Base-by-base conservation (phyloP, 2,888 invertebrate species). In the Limnephilus marmoratus region DNA sequence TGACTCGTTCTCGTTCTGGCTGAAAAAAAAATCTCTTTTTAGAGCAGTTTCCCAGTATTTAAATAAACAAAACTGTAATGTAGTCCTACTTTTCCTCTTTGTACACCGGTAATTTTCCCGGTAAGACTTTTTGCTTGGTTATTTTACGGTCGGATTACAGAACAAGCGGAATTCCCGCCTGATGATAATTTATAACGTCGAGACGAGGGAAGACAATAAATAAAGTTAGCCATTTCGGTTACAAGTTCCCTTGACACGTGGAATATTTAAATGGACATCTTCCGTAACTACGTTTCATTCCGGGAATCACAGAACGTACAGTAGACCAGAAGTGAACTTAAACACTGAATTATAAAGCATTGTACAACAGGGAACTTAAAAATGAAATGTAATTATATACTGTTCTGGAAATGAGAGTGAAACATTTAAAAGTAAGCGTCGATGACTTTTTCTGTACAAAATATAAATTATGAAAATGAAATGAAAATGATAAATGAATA, bases 81-180 rank as follows among this genome's bases (percentile, higher is more conserved):
- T 15, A 15, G 13, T 82, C 82, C 82, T 82, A 31, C 34, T 2
- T 15, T 31, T 37, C 15, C 29, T 15, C 53, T 68, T 68, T 34
- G 82, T 12, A 29, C 24, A 24, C n/a, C n/a, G 68, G 68, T 68
- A n/a, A n/a, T 68, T 68, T 68, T 24, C 68, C 7, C 68, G 24
- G 68, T 68, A 68, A 68, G 68, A n/a, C 68, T 68, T 68, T 68
- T 37, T 41, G 91, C 88, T 87, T 49, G 90, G 93, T 85, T 91
- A 90, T 93, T 91, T 93, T 91, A 91, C 93, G 93, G 90, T 91
- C 88, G 93, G 91, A 91, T 93, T 91, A 93, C 91, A 91, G 86
- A 45, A 45, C 45, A 45, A 37, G 86, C 86, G 86, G 29, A 45
- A 86, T 86, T 86, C n/a, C 68, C 45, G 86, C 86, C 45, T 86